Evolutionary conservation across 1,140 invertebrate species (phyloP).

Genomic region (Sinonovacula constricta): DNA sequence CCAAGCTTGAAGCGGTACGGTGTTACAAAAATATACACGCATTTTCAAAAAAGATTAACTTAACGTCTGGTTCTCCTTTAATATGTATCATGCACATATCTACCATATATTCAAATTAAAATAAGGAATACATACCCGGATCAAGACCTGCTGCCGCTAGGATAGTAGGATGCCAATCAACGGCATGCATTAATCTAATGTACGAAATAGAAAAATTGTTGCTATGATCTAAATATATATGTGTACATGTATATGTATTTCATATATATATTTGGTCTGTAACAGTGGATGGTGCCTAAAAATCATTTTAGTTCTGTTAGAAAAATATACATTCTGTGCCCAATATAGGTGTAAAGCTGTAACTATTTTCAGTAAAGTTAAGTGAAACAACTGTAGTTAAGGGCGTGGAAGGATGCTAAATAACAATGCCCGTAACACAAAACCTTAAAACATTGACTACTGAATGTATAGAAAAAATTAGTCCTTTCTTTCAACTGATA

Average conservation of each 20-base stretch:
- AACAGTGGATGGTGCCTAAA: no score
- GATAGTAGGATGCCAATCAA: constrained; percentile 29
- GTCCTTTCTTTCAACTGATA: neutral
- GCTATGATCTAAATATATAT: no score
- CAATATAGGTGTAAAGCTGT: neutral
- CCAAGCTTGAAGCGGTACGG: no score
- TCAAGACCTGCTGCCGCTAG: constrained; percentile 7
- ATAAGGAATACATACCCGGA: constrained; percentile 31
- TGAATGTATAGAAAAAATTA: neutral
- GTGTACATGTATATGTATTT: no score
- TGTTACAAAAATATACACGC: no score
- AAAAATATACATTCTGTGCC: no score
- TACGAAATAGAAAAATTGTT: constrained; percentile 3
- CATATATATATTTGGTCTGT: neutral
- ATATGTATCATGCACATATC: neutral
- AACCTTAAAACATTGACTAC: neutral
- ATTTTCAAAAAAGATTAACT: no score
- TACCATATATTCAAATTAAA: neutral
- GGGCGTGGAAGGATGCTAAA: neutral
- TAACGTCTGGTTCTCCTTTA: no score
- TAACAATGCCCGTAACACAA: neutral
- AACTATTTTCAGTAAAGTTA: neutral
- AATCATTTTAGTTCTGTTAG: no score
- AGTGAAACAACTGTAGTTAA: neutral
- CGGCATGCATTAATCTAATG: constrained; percentile 36